These are phyloP conservation scores for Ophion obscuratus DNA, from an alignment of 2,888 invertebrate species.

Conservation along the genomic window DNA sequence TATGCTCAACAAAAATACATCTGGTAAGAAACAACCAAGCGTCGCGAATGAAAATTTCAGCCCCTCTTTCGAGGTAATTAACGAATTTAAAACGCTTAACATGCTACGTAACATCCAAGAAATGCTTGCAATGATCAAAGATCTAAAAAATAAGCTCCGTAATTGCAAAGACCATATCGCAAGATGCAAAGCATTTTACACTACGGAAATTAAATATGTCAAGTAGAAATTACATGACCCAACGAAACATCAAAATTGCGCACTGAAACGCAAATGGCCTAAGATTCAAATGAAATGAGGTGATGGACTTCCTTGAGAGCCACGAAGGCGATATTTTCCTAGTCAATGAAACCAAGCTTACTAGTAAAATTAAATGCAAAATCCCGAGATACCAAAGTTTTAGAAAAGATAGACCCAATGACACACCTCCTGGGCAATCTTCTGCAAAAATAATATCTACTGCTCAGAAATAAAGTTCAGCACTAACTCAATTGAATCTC, in stretches of 20 bases:
- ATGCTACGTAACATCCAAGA: too few relatives aligned
- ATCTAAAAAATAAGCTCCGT: not conserved
- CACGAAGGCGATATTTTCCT: not conserved
- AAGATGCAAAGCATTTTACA: slow-evolving; percentile 5
- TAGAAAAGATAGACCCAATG: slow-evolving; percentile 2
- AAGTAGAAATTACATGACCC: not conserved
- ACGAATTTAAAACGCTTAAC: too few relatives aligned
- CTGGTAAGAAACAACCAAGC: too few relatives aligned
- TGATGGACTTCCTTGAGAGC: slow-evolving; percentile 3
- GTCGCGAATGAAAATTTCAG: too few relatives aligned
- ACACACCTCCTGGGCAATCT: slow-evolving; percentile 1
- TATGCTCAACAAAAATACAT: too few relatives aligned
- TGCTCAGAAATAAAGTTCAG: not conserved
- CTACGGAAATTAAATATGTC: not conserved
- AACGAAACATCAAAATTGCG: not conserved
- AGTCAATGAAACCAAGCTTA: not conserved
- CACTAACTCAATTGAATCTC: not conserved
- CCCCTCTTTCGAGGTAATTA: too few relatives aligned
- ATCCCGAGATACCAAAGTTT: slow-evolving; percentile 17
- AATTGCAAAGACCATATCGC: not conserved
- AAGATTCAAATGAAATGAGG: not conserved
- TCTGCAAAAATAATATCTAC: not conserved
- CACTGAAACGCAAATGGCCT: slow-evolving; percentile 32
- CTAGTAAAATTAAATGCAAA: slow-evolving; percentile 9
- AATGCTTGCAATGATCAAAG: too few relatives aligned